A percentile compares a stretch with the other conserved stretches of the same genome.
phyloP scores from a whole-genome alignment of 2,797 vertebrate species.

The Prionace glauca region DNA sequence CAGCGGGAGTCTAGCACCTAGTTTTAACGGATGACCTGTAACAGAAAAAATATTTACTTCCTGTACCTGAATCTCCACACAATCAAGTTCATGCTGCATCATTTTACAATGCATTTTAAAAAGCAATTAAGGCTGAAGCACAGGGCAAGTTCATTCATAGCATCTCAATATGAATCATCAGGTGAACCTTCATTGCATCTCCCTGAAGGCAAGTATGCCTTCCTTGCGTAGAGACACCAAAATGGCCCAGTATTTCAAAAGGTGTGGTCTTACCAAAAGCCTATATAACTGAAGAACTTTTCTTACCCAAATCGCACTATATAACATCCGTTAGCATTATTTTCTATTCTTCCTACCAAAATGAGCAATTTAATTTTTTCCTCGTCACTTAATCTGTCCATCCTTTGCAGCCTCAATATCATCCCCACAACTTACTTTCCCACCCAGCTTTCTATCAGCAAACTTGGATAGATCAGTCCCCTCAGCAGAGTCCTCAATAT shows the following conservation, averaged over 20 bases:
- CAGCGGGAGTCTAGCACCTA: constrained; percentile 27
- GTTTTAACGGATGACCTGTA: constrained; percentile 15
- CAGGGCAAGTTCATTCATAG: background rate
- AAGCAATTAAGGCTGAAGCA: background rate
- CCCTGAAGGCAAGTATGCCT: background rate
- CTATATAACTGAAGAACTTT: background rate
- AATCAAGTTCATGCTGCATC: background rate
- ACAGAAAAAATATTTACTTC: background rate
- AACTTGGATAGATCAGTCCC: background rate
- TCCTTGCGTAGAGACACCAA: background rate
- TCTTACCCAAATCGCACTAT: background rate
- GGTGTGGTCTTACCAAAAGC: background rate
- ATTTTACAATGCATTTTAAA: background rate
- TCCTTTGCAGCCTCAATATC: background rate
- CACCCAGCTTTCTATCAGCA: background rate
- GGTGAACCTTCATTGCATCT: background rate
- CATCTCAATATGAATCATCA: background rate
- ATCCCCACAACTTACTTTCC: background rate
- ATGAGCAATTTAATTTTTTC: background rate
- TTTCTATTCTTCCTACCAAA: too few relatives aligned
- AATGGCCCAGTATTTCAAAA: background rate
- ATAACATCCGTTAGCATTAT: background rate
- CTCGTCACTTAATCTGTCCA: background rate
- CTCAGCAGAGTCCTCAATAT: background rate
- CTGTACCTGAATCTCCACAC: background rate